Base-by-base conservation (phyloP, 2,888 invertebrate genomes). In the Drosophila formosana region DNA sequence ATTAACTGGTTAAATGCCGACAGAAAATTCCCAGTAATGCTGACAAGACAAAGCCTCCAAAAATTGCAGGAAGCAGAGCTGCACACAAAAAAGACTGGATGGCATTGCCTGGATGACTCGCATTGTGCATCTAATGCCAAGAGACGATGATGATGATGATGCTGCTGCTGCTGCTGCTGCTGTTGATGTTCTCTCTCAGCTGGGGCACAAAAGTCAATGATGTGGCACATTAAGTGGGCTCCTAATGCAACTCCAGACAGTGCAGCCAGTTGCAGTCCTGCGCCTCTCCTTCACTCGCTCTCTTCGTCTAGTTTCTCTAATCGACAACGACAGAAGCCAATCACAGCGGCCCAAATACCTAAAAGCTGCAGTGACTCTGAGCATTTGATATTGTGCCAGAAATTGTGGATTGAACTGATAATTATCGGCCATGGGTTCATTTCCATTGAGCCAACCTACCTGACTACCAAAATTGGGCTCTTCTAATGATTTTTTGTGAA, bases 41-140 rank as follows among this genome's bases (percentile, higher is more conserved):
- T 61, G 52, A 30, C 18, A 26, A 46, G 13, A 39, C 46, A 63
- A 32, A 26, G 26, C 5, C 4, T 13, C 1, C 4, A 47, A 41
- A 50, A 55, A 32, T n/a, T 7, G 4, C 9, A 3, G 37, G n/a
- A 32, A 9, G 34, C 18, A 18, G 18, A 18, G 18, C 18, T 18
- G 18, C 18, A 18, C 18, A 18, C 18, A 18, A 18, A 18, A 18
- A 18, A 11, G 23, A 43, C 41, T 34, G 9, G 11, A 45, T 32
- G 45, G 56, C 32, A 51, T 56, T 45, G 18, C 8, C 18, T 32
- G 41, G 56, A 30, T 62, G 70, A 70, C 57, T 57, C 5, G 57
- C 62, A 67, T 47, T 34, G 56, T 49, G 41, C 51, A 62, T 49
- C 67, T 57, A 67, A 67, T 61, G 34, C 55, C 23, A 43, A 37